Evolutionary conservation across 1,140 invertebrate genomes (phyloP), one percentile per base, ranked within the genome.

Genomic region (Phthorimaea operculella): DNA sequence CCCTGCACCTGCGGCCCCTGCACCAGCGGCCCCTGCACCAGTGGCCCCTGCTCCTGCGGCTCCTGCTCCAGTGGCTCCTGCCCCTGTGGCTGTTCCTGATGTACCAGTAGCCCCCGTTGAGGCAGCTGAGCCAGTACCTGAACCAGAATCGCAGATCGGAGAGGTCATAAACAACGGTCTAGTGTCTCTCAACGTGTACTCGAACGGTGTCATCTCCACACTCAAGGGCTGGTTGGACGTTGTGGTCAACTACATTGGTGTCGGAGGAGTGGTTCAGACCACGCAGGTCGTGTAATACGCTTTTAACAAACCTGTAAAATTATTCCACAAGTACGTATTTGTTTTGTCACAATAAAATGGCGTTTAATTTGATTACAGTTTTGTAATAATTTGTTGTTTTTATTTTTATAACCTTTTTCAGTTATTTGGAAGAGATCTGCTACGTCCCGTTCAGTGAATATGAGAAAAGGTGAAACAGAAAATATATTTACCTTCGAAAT

Each of bases 131-230:
- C 6, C 7, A 4, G 16, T 21, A 8, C 16, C 18, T 18, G 15
- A 14, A 4, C 15, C 18, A 8, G 15, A 9, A 9, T 8, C 9
- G 5, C n/a, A n/a, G n/a, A n/a, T n/a, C n/a, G 72, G 73, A 18
- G 73, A 79, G 45, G 47, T 83, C 0, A 78, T 57, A 62, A 80
- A 79, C 36, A 62, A 78, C 45, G 77, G 76, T 14, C n/a, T 64
- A 14, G 77, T 78, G 7, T 68, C 73, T 53, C 64, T 80, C 0
- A 55, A 60, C 4, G 47, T 80, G 8, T 78, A 83, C 10, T 44
- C 69, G 44, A 65, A 74, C 0, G 56, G 71, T 2, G 66, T 79
- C 8, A 18, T 79, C 0, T 44, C 59, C 16, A 73, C 71, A 11
- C 52, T 83, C 11, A 63, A 72, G 15, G 63, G 63, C 17, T 83